phyloP scores from a whole-genome alignment of 1,140 invertebrate genomes.

The Lineus longissimus region DNA sequence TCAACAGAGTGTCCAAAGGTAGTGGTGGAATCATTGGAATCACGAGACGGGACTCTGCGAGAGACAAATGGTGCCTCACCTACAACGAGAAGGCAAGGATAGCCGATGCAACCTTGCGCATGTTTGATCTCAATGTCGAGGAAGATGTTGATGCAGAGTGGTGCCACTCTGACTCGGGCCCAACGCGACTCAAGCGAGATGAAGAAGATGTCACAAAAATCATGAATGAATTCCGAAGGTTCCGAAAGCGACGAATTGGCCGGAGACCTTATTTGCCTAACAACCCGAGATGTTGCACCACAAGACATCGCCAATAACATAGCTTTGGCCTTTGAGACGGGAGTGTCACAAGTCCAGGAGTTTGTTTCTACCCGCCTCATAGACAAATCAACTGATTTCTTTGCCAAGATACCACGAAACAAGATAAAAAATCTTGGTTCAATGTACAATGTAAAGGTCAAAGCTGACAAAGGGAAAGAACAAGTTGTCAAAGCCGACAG shows the following conservation, averaged over 20 bases:
- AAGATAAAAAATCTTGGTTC: background rate
- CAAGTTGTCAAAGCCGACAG: background rate
- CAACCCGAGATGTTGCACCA: background rate
- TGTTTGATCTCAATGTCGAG: background rate
- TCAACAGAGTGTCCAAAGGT: background rate
- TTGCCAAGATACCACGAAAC: background rate
- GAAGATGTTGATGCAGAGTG: background rate
- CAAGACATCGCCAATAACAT: background rate
- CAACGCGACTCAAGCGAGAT: background rate
- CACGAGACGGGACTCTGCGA: background rate
- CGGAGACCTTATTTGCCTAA: background rate
- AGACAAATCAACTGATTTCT: background rate
- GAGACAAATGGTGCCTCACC: conserved; percentile 1
- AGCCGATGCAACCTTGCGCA: background rate
- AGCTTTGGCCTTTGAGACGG: background rate
- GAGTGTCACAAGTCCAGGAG: background rate
- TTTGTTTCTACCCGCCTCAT: background rate
- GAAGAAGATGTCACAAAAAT: background rate
- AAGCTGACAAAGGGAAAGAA: background rate
- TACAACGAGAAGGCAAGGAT: background rate
- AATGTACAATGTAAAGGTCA: background rate
- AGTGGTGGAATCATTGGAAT: background rate
- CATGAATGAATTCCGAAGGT: background rate
- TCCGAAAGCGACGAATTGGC: background rate
- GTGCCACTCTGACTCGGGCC: background rate